Percentiles rank a stretch among this genome's conserved stretches.
These are phyloP conservation scores for Andrena bicolor DNA, from an alignment of 2,888 invertebrate genomes.

Conservation along the genomic window DNA sequence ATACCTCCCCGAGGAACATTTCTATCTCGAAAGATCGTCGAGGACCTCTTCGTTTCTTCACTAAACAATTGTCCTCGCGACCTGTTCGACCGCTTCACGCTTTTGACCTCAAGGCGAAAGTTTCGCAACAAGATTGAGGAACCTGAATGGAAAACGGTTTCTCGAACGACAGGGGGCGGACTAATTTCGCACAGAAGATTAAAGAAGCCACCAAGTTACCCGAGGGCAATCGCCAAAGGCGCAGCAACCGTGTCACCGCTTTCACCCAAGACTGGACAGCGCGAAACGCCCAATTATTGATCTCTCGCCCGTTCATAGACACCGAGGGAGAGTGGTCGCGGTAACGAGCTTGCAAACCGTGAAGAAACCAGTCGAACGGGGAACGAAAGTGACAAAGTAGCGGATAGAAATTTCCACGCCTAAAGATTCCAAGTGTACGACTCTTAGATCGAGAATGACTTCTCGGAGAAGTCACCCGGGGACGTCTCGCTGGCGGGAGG, in stretches of 20 bases:
- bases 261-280: too few relatives aligned
- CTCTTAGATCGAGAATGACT: not conserved
- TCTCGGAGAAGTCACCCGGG: not conserved
- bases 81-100: not conserved
- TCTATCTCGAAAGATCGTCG: not conserved
- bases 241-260: too few relatives aligned
- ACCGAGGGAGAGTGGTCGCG: too few relatives aligned
- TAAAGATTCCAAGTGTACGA: not conserved
- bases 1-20: not conserved
- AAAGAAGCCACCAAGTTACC: too few relatives aligned
- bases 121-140: too few relatives aligned
- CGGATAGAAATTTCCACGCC: not conserved
- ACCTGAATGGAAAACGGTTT: too few relatives aligned
- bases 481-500: not conserved
- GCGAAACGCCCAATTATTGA: too few relatives aligned
- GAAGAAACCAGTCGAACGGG: not conserved
- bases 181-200: too few relatives aligned
- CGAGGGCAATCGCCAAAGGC: too few relatives aligned
- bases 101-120: not conserved
- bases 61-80: not conserved
- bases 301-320: too few relatives aligned
- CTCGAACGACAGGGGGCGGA: too few relatives aligned
- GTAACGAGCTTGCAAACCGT: too few relatives aligned
- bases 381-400: not conserved
- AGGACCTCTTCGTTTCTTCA: not conserved